These are phyloP conservation scores for Sylvietta virens DNA, from an alignment of 2,113 vertebrate species.

Conservation along the genomic window DNA sequence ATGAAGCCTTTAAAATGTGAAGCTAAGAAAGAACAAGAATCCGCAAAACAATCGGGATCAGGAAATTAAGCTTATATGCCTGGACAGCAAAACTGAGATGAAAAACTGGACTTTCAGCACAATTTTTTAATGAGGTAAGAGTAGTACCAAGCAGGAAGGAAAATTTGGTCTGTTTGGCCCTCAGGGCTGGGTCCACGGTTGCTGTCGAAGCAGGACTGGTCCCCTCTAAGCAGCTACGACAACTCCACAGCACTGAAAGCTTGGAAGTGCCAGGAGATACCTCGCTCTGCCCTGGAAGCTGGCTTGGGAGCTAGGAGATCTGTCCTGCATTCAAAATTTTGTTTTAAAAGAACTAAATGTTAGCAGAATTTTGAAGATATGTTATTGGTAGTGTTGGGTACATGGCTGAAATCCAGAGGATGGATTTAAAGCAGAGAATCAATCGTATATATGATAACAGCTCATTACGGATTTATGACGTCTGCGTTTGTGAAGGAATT, in stretches of 20 bases:
- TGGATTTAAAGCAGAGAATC: neutral
- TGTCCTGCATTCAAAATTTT: neutral
- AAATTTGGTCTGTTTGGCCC: neutral
- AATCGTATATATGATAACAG: neutral
- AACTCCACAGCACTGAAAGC: neutral
- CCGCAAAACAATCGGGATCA: neutral
- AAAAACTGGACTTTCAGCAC: neutral
- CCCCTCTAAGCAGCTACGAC: neutral
- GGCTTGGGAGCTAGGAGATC: neutral
- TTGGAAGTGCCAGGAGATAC: neutral
- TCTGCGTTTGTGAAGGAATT: neutral
- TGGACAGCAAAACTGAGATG: neutral
- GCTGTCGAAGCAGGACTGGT: neutral
- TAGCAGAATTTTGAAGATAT: neutral
- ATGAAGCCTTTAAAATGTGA: neutral
- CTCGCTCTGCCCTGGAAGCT: rapidly evolving
- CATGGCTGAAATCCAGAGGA: neutral
- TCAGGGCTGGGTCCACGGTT: neutral
- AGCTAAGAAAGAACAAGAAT: neutral
- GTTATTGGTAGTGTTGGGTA: neutral
- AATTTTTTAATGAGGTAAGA: neutral
- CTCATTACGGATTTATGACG: neutral
- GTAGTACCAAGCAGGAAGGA: neutral
- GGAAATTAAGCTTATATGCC: neutral
- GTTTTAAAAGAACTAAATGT: neutral